Evolutionary conservation across 2,888 invertebrate species (phyloP).

Genomic region (Metallyticus violacea): DNA sequence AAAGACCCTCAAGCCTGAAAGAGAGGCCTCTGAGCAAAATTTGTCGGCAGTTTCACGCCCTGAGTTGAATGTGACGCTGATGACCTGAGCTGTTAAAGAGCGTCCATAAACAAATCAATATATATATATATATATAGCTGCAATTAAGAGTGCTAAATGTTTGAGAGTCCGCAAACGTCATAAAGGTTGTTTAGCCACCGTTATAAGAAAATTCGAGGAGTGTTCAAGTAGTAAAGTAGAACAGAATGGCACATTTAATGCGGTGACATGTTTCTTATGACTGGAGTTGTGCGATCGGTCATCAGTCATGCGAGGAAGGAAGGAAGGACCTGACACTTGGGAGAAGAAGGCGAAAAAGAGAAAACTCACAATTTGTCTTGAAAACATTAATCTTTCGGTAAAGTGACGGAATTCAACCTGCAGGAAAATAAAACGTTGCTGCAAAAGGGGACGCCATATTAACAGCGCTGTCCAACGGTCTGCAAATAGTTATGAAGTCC

Average conservation of each 20-base stretch:
- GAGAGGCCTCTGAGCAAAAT: no score
- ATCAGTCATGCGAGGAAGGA: background rate
- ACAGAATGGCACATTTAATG: background rate
- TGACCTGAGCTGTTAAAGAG: no score
- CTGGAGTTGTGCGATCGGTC: background rate
- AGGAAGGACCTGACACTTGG: background rate
- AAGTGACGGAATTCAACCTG: background rate
- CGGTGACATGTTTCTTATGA: background rate
- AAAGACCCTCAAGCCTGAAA: no score
- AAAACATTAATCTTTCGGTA: background rate
- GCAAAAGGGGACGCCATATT: background rate
- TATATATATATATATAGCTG: no score
- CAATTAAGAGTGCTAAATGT: no score
- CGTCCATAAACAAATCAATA: no score
- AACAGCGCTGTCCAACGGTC: background rate
- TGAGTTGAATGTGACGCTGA: no score
- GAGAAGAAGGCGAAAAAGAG: background rate
- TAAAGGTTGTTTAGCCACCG: background rate
- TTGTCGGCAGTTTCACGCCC: no score
- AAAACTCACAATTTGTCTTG: background rate
- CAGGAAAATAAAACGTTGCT: background rate
- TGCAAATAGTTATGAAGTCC: background rate
- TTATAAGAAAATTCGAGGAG: background rate
- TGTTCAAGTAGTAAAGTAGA: no score
- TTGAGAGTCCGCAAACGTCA: no score